Evolutionary conservation across 2,797 vertebrate genomes (phyloP), one percentile per base, ranked within the genome.

Genomic region (Girardinus metallicus): DNA sequence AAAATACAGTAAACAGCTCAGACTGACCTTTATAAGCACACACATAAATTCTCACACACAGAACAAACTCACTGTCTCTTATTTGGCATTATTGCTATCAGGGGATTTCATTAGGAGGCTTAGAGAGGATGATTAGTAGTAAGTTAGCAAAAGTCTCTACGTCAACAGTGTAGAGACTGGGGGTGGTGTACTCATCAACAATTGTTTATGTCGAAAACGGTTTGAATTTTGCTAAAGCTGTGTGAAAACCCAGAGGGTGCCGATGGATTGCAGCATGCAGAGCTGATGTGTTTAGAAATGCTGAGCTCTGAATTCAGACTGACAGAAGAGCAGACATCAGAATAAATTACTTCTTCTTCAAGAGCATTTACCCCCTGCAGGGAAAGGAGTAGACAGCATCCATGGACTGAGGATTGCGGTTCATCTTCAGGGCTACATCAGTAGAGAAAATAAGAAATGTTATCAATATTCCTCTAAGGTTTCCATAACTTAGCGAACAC

Each of bases 301-400:
- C 66, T 5, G 6, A 87, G 71, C 76, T 88, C 87, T 83, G 83
- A 83, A 1, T 60, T 80, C 82, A 85, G 87, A 75, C 80, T 76
- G 86, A 88, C 79, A 85, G 78, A 86, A 77, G 75, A 90, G 90
- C 83, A 85, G 82, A 84, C 41, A 72, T 87, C 89, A 73, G 71
- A 47, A 16, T 4, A 29, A 80, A 86, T 90, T 78, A 82, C n/a
- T 78, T 90, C 83, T 84, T 29, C 70, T 77, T 53, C 85, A 81
- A 80, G 71, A 74, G 9, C 43, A 5, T 78, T 82, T 76, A 29
- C n/a, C 80, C 71, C 51, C 3, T 47, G 71, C 77, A 84, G 74
- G 70, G 80, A 86, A 79, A 26, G 36, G 64, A 26, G 64, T 68
- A 76, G 87, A 90, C 91, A 84, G 36, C 82, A 68, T 16, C 79